phyloP scores from a whole-genome alignment of 1,140 invertebrate genomes.

The Drosophila sp. region DNA sequence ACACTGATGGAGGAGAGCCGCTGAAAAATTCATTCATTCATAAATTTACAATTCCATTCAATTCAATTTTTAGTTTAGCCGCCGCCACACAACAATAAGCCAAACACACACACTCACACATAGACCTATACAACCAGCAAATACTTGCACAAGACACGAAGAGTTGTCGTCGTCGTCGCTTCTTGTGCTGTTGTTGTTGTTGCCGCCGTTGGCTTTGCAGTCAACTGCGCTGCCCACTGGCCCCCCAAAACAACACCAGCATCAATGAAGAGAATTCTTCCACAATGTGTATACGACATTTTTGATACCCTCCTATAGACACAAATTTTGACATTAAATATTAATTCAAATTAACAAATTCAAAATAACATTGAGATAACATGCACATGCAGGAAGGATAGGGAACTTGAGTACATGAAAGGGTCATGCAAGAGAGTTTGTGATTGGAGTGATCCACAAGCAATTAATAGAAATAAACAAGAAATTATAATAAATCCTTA shows the following conservation, averaged over 20 bases:
- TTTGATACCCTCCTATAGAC: not conserved
- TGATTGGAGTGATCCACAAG: too few species aligned
- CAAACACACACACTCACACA: conserved; percentile 29
- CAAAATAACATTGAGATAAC: too few species aligned
- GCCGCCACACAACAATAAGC: conserved; percentile 38
- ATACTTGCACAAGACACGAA: conserved; percentile 16
- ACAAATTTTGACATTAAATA: too few species aligned
- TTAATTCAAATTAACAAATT: too few species aligned
- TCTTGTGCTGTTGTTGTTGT: conserved; percentile 18
- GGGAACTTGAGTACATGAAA: too few species aligned
- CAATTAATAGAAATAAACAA: too few species aligned
- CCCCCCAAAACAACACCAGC: conserved; percentile 28
- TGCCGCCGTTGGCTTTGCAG: conserved; percentile 12
- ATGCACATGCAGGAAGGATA: too few species aligned
- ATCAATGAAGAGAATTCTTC: conserved; percentile 47
- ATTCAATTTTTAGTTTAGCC: conserved; percentile 73
- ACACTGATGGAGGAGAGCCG: conserved; percentile 24
- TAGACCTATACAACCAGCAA: conserved; percentile 27
- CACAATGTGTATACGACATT: not conserved
- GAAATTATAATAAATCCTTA: too few species aligned
- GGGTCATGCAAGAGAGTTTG: too few species aligned
- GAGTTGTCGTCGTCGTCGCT: conserved; percentile 21
- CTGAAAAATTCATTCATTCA: conserved; percentile 78
- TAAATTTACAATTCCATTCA: conserved; percentile 82
- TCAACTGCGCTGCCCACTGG: conserved; percentile 34